Evolutionary conservation across 2,797 vertebrate genomes (phyloP).

Genomic region (Phyllotis vaccarum): DNA sequence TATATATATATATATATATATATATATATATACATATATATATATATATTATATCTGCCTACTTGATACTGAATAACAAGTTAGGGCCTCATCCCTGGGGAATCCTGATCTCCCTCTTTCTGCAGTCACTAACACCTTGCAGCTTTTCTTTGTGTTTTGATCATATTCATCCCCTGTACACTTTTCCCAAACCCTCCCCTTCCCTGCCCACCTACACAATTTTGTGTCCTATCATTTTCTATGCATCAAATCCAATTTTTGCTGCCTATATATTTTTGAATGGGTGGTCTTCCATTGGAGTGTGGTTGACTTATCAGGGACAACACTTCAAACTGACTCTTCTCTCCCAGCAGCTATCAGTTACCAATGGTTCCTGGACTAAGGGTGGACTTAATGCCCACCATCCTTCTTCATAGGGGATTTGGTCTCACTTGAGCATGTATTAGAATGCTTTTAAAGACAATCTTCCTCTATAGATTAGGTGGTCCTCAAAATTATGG

Average conservation of each 20-base stretch:
- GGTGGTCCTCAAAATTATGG: not conserved
- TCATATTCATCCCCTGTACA: not conserved
- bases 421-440: not conserved
- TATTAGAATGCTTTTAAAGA: not conserved
- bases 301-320: not conserved
- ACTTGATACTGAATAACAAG: not conserved
- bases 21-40: not conserved
- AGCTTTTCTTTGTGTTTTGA: not conserved
- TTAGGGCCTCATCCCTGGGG: not conserved
- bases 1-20: not conserved
- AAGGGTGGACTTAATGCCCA: not conserved
- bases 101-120: not conserved
- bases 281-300: not conserved
- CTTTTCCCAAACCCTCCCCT: not conserved
- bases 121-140: not conserved
- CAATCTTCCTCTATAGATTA: not conserved
- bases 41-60: not conserved
- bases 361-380: not conserved
- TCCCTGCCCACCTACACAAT: not conserved
- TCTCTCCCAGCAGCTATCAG: not conserved
- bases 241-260: not conserved
- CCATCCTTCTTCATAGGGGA: not conserved
- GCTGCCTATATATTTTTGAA: not conserved
- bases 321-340: not conserved
- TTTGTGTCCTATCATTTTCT: not conserved